phyloP scores from a whole-genome alignment of 2,113 vertebrate species.

The Sebastes schlegelii region DNA sequence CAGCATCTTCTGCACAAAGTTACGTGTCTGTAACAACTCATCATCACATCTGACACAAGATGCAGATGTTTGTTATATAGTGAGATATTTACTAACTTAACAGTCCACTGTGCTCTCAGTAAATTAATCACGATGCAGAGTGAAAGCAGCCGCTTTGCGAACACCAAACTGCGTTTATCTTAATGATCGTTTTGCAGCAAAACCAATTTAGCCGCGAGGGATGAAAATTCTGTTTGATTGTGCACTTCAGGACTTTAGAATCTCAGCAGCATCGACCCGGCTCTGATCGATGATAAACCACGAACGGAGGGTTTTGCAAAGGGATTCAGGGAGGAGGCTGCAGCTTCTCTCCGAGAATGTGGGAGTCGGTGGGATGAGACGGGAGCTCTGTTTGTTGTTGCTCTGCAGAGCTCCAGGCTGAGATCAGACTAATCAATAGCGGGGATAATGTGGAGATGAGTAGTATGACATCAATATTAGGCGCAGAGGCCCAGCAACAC shows the following conservation, averaged over 20 bases:
- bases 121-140: background rate
- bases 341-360: slow-evolving; percentile 12
- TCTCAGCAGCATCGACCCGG: slow-evolving; percentile 21
- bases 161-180: background rate
- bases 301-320: background rate
- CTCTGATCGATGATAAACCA: slow-evolving; percentile 45
- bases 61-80: background rate
- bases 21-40: slow-evolving; percentile 6
- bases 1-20: slow-evolving; percentile 14
- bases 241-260: slow-evolving; percentile 13
- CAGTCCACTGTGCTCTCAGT: background rate
- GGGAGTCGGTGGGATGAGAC: slow-evolving; percentile 37
- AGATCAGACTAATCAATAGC: slow-evolving; percentile 79
- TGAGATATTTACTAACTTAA: background rate
- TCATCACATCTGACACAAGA: slow-evolving; percentile 14
- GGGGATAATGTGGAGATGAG: slow-evolving; percentile 73
- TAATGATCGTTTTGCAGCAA: slow-evolving; percentile 34
- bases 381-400: slow-evolving; percentile 60
- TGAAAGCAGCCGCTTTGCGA: slow-evolving; percentile 16
- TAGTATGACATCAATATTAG: slow-evolving; percentile 75
- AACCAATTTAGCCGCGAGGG: slow-evolving; percentile 19
- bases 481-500: slow-evolving; percentile 50
- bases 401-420: slow-evolving; percentile 62
- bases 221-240: slow-evolving; percentile 36
- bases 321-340: slow-evolving; percentile 5